These are phyloP conservation scores for Leistus spinibarbis DNA, from an alignment of 2,888 invertebrate species.

Conservation along the genomic window DNA sequence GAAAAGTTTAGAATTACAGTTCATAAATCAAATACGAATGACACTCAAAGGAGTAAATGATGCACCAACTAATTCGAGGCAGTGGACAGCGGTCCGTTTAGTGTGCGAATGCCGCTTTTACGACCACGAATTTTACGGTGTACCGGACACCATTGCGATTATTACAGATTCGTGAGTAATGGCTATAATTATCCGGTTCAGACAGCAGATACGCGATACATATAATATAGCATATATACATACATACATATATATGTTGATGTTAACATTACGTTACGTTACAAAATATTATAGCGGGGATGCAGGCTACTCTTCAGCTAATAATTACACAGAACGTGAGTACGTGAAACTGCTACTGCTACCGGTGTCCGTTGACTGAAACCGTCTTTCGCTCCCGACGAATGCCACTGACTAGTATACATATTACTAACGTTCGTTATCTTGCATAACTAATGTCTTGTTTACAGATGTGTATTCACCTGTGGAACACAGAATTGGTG, in stretches of 20 bases:
- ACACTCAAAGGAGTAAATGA: constrained; percentile 54
- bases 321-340: neutral
- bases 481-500: neutral
- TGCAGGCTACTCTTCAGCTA: neutral
- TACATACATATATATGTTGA: neutral
- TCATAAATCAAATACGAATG: constrained; percentile 45
- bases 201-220: neutral
- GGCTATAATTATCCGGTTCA: constrained; percentile 47
- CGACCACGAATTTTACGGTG: constrained; percentile 44
- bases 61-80: constrained; percentile 53
- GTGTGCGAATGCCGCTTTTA: constrained; percentile 29
- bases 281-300: neutral
- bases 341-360: neutral
- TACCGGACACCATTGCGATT: constrained; percentile 43
- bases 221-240: too few species aligned
- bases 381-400: neutral
- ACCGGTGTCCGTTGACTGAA: neutral
- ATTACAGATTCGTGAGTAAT: constrained; percentile 44
- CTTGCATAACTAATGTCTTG: neutral
- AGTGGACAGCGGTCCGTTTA: constrained; percentile 47
- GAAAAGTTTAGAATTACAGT: constrained; percentile 45
- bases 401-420: too few species aligned
- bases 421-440: neutral
- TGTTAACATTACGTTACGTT: neutral
- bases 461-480: neutral